Conservation (phyloP, 2,888 invertebrate species). For the Phaonia tiefii region DNA sequence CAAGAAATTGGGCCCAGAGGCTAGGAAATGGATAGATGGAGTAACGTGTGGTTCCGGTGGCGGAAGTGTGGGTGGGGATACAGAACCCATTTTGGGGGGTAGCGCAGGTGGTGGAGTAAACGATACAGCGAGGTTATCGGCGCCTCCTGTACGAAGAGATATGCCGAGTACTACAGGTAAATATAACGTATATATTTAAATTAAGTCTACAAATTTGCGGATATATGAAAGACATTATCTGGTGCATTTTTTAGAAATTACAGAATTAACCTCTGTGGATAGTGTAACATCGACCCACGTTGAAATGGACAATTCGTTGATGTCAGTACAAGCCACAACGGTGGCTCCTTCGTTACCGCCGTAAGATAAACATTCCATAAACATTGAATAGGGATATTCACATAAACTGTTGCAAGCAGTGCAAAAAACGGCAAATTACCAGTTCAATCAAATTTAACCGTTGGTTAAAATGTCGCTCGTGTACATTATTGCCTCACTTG, state of each 20-base stretch:
- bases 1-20: slow-evolving; percentile 80
- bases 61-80: slow-evolving; percentile 71
- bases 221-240: too few species aligned
- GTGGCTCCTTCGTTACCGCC: slow-evolving; percentile 77
- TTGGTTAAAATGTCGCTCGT: too few species aligned
- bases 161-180: slow-evolving; percentile 80
- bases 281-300: slow-evolving; percentile 86
- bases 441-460: too few species aligned
- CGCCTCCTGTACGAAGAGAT: slow-evolving; percentile 78
- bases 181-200: slow-evolving; percentile 43
- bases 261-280: slow-evolving; percentile 87
- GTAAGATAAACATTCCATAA: slow-evolving; percentile 72
- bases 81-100: slow-evolving; percentile 77
- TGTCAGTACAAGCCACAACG: slow-evolving; percentile 77
- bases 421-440: too few species aligned
- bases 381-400: slow-evolving; percentile 14
- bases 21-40: slow-evolving; percentile 80
- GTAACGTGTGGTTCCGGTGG: slow-evolving; percentile 74
- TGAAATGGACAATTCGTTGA: slow-evolving; percentile 81
- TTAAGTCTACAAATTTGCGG: too few species aligned
- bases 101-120: slow-evolving; percentile 70
- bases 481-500: too few species aligned
- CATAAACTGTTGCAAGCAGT: too few species aligned
- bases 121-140: slow-evolving; percentile 77
- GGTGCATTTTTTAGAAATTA: slow-evolving; percentile 82